Evolutionary conservation across 2,888 invertebrate genomes (phyloP).

Genomic region (Agonopterix heracliana): DNA sequence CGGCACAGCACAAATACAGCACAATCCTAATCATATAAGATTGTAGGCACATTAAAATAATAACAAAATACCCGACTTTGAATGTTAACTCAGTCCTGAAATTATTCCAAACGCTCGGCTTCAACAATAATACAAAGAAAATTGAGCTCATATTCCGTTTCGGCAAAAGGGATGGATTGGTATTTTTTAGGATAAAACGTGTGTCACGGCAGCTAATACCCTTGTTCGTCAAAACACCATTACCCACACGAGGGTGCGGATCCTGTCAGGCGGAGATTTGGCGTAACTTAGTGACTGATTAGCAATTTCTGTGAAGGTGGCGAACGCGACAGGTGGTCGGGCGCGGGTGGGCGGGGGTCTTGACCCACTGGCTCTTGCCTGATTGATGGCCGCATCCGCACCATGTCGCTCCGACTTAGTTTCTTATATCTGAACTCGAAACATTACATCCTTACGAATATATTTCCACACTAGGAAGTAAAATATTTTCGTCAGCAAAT

Average conservation of each 20-base stretch:
- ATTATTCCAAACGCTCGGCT: constrained; percentile 3
- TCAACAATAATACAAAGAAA: not conserved
- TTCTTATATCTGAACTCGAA: constrained; percentile 38
- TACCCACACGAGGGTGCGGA: constrained; percentile 43
- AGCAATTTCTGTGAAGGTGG: constrained; percentile 62
- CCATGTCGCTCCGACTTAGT: constrained; percentile 38
- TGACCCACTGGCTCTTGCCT: constrained; percentile 56
- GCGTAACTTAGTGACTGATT: constrained; percentile 73
- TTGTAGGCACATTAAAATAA: too few species aligned
- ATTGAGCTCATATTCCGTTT: constrained; percentile 4
- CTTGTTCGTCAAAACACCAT: constrained; percentile 65
- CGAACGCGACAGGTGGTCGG: constrained; percentile 69
- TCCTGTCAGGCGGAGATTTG: constrained; percentile 65
- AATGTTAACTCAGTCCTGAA: not conserved
- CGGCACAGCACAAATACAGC: too few species aligned
- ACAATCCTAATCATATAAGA: too few species aligned
- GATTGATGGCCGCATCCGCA: constrained; percentile 55
- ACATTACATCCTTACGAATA: not conserved
- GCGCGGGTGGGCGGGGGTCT: constrained; percentile 32
- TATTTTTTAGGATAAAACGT: constrained; percentile 29
- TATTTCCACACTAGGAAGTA: not conserved
- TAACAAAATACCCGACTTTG: too few species aligned
- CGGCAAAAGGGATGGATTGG: constrained; percentile 15
- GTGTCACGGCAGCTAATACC: constrained; percentile 43
- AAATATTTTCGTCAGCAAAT: constrained; percentile 24